Evolutionary conservation across 2,888 invertebrate genomes (phyloP), one percentile per base, ranked within the genome.

Genomic region (Andricus quercusramuli): DNA sequence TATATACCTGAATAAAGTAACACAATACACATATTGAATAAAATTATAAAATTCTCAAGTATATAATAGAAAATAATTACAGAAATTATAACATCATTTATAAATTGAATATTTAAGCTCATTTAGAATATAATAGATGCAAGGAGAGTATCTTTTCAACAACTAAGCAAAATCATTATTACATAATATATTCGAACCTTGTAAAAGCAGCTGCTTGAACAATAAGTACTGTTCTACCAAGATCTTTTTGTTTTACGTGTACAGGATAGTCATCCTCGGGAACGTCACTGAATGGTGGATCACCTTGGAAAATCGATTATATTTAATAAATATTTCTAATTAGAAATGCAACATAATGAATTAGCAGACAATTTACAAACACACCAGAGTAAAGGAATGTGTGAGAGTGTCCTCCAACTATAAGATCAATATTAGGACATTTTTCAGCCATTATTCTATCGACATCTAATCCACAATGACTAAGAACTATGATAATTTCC

Each of bases 351-450:
- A 5, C 5, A 17, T 5, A 47, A 17, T 20, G 8, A 11, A 37
- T 20, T 3, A 66, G 32, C 41, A n/a, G 3, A 32, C 37, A 32
- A 29, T 20, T 47, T 22, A 22, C 22, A n/a, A 59, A 62, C 62
- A 22, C 44, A 90, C 91, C 91, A 22, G 95, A 95, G 91, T 95
- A 97, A 0, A 98, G 94, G 85, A 98, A 95, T 0, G 96, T 95
- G 91, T 98, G 97, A 0, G 97, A 96, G 90, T 98, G 98, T 0
- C 96, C 96, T 8, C 98, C 98, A n/a, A 98, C 96, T 80, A 98
- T 96, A 0, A 98, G 94, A 90, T 97, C 97, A 78, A 98, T 94
- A 51, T 95, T 94, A 0, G 95, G 94, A 3, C 96, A 95, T 5
- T 94, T 93, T 4, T 91, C 90, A 0, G 97, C 97, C 83, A 97